These are phyloP conservation scores for Geodia barretti DNA, from an alignment of 37 sponge, comb jelly and placozoan genomes.

Conservation along the genomic window DNA sequence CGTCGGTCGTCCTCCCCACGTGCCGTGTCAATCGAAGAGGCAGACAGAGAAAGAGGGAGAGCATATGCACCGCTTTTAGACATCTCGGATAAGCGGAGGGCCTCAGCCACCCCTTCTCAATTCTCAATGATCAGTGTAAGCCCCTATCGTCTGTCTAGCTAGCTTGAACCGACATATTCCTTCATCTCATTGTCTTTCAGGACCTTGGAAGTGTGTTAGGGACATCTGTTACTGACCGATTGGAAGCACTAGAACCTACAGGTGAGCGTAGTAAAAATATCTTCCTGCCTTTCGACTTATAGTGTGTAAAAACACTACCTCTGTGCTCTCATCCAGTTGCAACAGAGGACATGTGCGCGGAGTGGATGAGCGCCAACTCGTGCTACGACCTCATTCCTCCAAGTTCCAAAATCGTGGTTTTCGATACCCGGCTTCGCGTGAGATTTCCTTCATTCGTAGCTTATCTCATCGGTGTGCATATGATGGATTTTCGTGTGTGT, in stretches of 20 bases:
- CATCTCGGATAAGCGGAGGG: background rate
- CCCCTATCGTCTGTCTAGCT: background rate
- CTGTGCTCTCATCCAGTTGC: slow-evolving; percentile 1
- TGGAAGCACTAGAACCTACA: background rate
- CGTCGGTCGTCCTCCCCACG: background rate
- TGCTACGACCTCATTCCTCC: slow-evolving; percentile 88
- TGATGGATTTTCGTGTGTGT: background rate
- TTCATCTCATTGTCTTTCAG: background rate
- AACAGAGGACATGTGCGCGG: slow-evolving; percentile 43
- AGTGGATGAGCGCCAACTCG: slow-evolving; percentile 55
- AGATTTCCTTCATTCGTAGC: too few species aligned
- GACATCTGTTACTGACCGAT: background rate
- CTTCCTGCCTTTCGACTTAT: background rate
- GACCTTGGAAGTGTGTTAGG: background rate
- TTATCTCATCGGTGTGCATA: too few species aligned
- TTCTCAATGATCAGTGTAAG: slow-evolving; percentile 46
- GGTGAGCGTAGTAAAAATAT: too few species aligned
- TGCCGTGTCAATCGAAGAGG: slow-evolving; percentile 49
- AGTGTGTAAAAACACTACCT: background rate
- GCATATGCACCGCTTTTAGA: background rate
- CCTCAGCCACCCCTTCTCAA: background rate
- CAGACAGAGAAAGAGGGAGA: slow-evolving; percentile 17
- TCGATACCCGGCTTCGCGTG: slow-evolving; percentile 79
- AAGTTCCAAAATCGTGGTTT: slow-evolving; percentile 87
- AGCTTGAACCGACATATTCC: too few species aligned